Conservation (phyloP, 2,113 vertebrate species). For the Gallinago jamesoni region DNA sequence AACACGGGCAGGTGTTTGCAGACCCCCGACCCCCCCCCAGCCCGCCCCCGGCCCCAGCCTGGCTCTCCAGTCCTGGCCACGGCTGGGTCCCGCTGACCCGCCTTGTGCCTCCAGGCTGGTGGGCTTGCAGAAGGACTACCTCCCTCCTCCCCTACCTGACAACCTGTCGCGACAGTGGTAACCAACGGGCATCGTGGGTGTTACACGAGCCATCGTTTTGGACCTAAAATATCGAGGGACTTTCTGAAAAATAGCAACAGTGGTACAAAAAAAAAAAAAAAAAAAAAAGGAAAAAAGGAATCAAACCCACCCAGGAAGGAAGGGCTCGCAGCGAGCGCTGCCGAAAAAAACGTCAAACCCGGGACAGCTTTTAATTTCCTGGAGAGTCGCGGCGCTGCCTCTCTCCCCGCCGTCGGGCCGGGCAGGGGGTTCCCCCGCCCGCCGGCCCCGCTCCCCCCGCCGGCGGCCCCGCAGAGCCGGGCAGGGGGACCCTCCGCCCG, state of each 20-base stretch:
- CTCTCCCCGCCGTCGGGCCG: not conserved
- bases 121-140: not conserved
- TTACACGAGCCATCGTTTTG: fast-evolving
- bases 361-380: conserved; percentile 19
- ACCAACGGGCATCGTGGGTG: fast-evolving
- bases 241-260: not conserved
- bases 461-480: not conserved
- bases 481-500: not conserved
- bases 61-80: fast-evolving
- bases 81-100: not conserved
- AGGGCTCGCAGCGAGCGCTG: not conserved
- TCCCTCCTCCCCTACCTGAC: not conserved
- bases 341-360: not conserved
- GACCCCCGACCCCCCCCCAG: too few species aligned
- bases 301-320: not conserved
- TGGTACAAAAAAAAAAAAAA: not conserved
- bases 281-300: not conserved
- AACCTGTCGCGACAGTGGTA: fast-evolving
- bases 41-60: not conserved
- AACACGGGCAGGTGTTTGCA: not conserved
- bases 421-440: not conserved
- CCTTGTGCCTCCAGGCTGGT: not conserved
- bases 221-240: not conserved
- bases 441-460: too few species aligned
- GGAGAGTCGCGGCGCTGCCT: not conserved